Base-by-base conservation (phyloP, 2,797 vertebrate genomes). In the Aulostomus chinensis region DNA sequence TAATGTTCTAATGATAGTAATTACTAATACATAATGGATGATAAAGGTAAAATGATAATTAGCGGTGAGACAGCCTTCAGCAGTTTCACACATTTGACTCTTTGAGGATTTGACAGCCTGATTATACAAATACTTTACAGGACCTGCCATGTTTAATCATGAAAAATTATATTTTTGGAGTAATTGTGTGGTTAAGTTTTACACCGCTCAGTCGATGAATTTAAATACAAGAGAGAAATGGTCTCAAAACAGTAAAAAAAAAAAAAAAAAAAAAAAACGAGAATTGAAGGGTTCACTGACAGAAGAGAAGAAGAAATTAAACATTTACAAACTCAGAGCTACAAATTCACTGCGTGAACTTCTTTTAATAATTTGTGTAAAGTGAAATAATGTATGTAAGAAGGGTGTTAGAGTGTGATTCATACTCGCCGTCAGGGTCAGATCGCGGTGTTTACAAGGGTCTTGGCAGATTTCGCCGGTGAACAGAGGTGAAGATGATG, bases 1-100 rank as follows among this genome's bases (percentile, higher is more conserved):
- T 73, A 79, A 79, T 68, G 74, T 56, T 76, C 74, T 55, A 62
- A 61, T 69, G 57, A 48, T 24, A 48, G 36, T 73, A 67, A 78
- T 71, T 59, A 69, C 64, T 68, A 66, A 74, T 78, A 34, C 62
- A 76, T 78, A 54, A 75, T 73, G 64, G 58, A 61, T 81, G 66
- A 73, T 80, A 67, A 74, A 58, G 42, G 43, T 46, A 34, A 46
- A 67, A 45, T 58, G 30, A 10, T 74, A 13, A 76, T 76, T 67
- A 20, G 45, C 34, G 7, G 30, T 24, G 37, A 53, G 38, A 28
- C 18, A 36, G 45, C 57, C 29, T 31, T 53, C 4, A 50, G 52
- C 49, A 31, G 28, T 67, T 58, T 68, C 16, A 22, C 13, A 26
- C 22, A 33, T 42, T 63, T 7, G 33, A 5, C 17, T 56, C 51